Evolutionary conservation across 2,113 vertebrate species (phyloP), one percentile per base, ranked within the genome.

Genomic region (Micronycteris hirsuta): DNA sequence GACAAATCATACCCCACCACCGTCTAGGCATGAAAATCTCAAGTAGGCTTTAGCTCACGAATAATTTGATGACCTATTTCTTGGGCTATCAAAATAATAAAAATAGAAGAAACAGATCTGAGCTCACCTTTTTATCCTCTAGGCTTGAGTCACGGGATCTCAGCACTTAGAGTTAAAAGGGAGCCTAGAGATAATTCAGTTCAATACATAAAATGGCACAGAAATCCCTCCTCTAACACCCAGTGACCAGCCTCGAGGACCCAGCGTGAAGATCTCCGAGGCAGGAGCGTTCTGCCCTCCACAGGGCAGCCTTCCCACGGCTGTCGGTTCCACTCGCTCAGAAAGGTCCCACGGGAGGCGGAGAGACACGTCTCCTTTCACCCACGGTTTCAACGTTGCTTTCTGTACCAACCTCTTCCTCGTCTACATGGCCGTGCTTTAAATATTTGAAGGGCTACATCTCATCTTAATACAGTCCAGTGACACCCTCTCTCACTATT

Each of bases 11-110:
- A 80, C 19, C 38, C 58, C 26, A 52, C 63, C 54, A 89, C 91
- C 67, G 92, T 89, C 41, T 96, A 77, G 71, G 61, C 31, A 6
- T 93, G 96, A 97, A 96, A 92, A 77, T 74, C 58, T 49, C 89
- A 91, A 89, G 52, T 63, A 90, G 84, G 17, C 71, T 93, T 97
- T 94, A 96, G 77, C 22, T 87, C n/a, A 38, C 91, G 93, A 91
- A 81, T 94, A 93, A 95, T 92, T 96, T 95, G 83, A 96, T 81
- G 78, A 76, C 80, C 58, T 54, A 87, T 93, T 96, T 97, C 56
- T 93, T 88, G 54, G 84, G 70, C 61, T 95, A 77, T 93, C 74
- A 92, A 89, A 94, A 93, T 89, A 93, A 83, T 94, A 95, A 91
- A 85, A 95, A 90, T 38, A 92, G 89, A 95, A 93, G 82, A 89